phyloP scores from a whole-genome alignment of 2,113 vertebrate species.

The Ptilorrhoa leucosticta region DNA sequence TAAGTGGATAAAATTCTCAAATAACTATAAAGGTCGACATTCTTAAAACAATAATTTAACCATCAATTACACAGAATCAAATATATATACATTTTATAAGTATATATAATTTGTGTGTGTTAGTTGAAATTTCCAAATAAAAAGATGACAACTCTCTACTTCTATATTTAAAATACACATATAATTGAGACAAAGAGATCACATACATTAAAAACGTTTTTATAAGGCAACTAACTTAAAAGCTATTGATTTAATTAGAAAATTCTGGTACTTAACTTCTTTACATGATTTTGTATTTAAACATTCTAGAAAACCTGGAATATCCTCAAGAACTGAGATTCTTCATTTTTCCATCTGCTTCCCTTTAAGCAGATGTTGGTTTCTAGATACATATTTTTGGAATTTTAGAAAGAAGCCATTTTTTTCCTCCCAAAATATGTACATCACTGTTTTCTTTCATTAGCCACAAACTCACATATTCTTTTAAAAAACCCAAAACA shows the following conservation, averaged over 20 bases:
- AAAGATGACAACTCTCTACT: not conserved
- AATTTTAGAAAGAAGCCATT: not conserved
- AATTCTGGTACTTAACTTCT: not conserved
- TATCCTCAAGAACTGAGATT: not conserved
- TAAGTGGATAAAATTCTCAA: not conserved
- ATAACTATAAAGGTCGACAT: not conserved
- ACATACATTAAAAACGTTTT: not conserved
- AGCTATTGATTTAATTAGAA: not conserved
- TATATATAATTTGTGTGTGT: not conserved
- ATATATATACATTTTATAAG: not conserved
- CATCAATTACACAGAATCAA: not conserved
- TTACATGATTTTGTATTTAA: not conserved
- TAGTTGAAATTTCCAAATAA: not conserved
- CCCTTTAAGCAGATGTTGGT: not conserved
- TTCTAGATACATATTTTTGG: not conserved
- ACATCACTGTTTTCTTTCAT: not conserved
- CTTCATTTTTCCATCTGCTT: not conserved
- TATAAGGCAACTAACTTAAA: not conserved
- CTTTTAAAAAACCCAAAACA: not conserved
- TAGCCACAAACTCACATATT: not conserved
- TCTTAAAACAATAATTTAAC: not conserved
- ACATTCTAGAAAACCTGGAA: not conserved
- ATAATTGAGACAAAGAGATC: not conserved
- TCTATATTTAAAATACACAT: not conserved
- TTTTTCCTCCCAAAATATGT: not conserved